phyloP scores from a whole-genome alignment of 2,797 vertebrate species.

The Taenioides sp. region DNA sequence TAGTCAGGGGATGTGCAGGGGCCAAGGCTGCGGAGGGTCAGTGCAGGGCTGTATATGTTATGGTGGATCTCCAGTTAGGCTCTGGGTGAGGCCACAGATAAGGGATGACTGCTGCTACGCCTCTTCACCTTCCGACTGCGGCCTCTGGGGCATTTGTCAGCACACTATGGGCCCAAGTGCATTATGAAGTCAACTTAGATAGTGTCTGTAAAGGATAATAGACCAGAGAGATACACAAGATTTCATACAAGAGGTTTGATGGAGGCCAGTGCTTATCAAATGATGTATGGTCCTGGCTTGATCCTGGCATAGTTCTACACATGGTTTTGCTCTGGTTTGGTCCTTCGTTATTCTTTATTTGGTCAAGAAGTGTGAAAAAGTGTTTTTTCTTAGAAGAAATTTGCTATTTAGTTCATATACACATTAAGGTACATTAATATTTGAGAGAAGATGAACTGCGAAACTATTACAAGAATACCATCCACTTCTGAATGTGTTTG shows the following conservation, averaged over 20 bases:
- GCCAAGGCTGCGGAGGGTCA: slow-evolving; percentile 55
- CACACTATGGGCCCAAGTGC: slow-evolving; percentile 21
- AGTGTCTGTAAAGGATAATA: slow-evolving; percentile 16
- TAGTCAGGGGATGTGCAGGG: slow-evolving; percentile 58
- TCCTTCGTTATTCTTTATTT: background rate
- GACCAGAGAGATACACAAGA: slow-evolving; percentile 22
- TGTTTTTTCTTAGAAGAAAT: no score
- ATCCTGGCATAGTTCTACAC: background rate
- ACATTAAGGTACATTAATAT: no score
- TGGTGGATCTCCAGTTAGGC: slow-evolving; percentile 25
- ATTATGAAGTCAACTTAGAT: slow-evolving; percentile 26
- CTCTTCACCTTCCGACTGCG: slow-evolving; percentile 54
- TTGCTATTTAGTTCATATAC: no score
- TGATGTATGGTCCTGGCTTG: background rate
- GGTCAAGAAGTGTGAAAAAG: slow-evolving; percentile 7
- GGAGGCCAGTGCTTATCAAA: background rate
- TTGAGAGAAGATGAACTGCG: background rate
- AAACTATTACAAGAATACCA: background rate
- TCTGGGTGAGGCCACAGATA: slow-evolving; percentile 45
- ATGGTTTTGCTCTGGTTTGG: background rate
- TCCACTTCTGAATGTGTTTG: background rate
- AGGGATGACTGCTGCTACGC: slow-evolving; percentile 58
- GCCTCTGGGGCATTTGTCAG: slow-evolving; percentile 46
- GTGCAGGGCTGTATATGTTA: slow-evolving; percentile 40
- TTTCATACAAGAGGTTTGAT: slow-evolving; percentile 2